Percentiles rank a stretch among this genome's conserved stretches.
phyloP scores from a whole-genome alignment of 2,113 vertebrate genomes.

The Eptatretus burgeri region DNA sequence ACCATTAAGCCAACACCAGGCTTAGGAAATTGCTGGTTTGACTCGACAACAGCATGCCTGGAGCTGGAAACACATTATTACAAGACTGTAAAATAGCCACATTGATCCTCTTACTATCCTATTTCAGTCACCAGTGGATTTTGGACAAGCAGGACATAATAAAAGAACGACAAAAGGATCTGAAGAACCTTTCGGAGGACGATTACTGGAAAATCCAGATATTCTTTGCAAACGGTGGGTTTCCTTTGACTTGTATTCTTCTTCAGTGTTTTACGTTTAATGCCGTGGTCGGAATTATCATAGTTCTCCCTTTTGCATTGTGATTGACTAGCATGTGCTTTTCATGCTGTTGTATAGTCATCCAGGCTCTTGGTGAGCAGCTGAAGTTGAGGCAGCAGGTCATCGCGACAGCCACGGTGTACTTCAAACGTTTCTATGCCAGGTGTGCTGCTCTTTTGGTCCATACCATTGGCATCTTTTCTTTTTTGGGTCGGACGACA shows the following conservation, averaged over 20 bases:
- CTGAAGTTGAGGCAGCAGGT: slow-evolving; percentile 97
- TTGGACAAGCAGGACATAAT: slow-evolving; percentile 94
- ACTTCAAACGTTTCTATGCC: slow-evolving; percentile 98
- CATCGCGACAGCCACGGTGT: slow-evolving; percentile 92
- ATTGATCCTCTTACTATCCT: slow-evolving; percentile 10
- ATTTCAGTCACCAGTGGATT: slow-evolving; percentile 73
- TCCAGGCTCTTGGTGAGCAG: slow-evolving; percentile 91
- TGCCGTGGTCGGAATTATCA: no score
- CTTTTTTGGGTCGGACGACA: no score
- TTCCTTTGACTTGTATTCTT: no score
- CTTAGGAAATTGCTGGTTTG: no score
- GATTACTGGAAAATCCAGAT: slow-evolving; percentile 99
- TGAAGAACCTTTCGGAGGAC: slow-evolving; percentile 82
- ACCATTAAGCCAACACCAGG: no score
- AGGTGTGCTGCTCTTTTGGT: slow-evolving; percentile 24
- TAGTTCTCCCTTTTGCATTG: no score
- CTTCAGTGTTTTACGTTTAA: no score
- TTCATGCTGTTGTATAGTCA: slow-evolving; percentile 30
- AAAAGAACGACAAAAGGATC: slow-evolving; percentile 88
- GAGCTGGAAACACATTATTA: neutral
- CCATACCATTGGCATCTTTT: no score
- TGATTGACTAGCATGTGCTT: neutral
- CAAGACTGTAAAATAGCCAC: neutral
- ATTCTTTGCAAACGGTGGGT: slow-evolving; percentile 84
- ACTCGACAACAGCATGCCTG: neutral